Evolutionary conservation across 2,888 invertebrate genomes (phyloP), one percentile per base, ranked within the genome.

Genomic region (Ormia ochracea): DNA sequence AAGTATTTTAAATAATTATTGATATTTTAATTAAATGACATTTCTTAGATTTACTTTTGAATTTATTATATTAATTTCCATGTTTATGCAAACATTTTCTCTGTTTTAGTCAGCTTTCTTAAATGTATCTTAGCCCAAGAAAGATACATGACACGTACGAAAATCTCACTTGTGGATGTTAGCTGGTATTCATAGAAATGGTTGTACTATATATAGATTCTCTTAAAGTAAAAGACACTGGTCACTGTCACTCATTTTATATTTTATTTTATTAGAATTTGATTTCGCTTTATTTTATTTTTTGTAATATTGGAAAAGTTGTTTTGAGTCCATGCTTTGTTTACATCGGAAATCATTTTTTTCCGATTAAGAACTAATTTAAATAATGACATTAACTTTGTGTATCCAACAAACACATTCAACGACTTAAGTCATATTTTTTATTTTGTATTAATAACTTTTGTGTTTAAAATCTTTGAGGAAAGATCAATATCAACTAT

Each of bases 401-500:
- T 63, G 36, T 31, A 21, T 45, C 10, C 26, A 73, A 73, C 73
- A 63, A 63, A 63, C 21, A 63, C 63, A 73, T 56, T 43, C 23
- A 59, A 70, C 70, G 26, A 36, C 26, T 36, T 23, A 50, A 23
- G n/a, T 58, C 58, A 23, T n/a, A 17, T 19, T 43, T 69, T 58
- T 4, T 48, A n/a, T 28, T 5, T 7, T 54, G 45, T 43, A 21
- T 58, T 58, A 45, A 17, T 10, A 23, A 23, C 26, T 41, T 17
- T 14, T 68, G 4, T 52, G 52, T 61, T 23, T 43, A 21, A 43
- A 4, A 12, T 61, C 56, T 19, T 19, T 41, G 9, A 38, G n/a
- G n/a, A n/a, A n/a, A n/a, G n/a, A n/a, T n/a, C n/a, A n/a, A n/a
- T n/a, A n/a, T n/a, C n/a, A n/a, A n/a, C n/a, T n/a, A n/a, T n/a